phyloP scores from a whole-genome alignment of 2,113 vertebrate species.

The Tragelaphus scriptus region DNA sequence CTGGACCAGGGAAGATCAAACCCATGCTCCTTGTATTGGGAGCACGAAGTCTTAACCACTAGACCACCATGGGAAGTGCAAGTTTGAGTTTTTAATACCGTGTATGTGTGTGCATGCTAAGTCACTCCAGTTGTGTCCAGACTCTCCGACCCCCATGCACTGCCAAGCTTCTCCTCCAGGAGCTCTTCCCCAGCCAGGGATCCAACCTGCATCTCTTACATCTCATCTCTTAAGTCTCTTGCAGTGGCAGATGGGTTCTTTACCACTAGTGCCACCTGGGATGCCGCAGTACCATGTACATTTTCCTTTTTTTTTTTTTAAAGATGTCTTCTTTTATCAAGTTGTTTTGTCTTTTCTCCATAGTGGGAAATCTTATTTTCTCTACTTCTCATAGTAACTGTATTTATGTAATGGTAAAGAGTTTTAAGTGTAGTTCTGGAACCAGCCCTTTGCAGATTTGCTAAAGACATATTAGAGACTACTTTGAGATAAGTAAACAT shows the following conservation, averaged over 20 bases:
- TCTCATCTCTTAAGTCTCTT: neutral
- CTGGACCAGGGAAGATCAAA: neutral
- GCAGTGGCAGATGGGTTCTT: neutral
- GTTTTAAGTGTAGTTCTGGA: neutral
- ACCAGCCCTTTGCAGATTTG: neutral
- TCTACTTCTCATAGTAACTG: neutral
- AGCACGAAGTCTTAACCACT: neutral
- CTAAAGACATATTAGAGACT: neutral
- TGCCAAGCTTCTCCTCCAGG: neutral
- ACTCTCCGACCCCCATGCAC: neutral
- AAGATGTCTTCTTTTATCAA: neutral
- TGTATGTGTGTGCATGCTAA: neutral
- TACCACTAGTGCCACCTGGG: neutral
- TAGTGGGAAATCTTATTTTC: neutral
- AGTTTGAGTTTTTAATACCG: neutral
- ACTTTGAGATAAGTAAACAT: neutral
- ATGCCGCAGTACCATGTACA: neutral
- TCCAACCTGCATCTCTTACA: neutral
- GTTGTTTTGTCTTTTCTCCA: neutral
- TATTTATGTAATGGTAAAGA: neutral
- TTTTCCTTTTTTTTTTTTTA: neutral
- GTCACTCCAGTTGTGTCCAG: neutral
- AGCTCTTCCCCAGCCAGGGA: neutral
- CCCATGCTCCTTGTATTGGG: neutral
- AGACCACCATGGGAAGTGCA: neutral